phyloP scores from a whole-genome alignment of 92 coral and sea anemone genomes.

The Anthopleura xanthogrammica region DNA sequence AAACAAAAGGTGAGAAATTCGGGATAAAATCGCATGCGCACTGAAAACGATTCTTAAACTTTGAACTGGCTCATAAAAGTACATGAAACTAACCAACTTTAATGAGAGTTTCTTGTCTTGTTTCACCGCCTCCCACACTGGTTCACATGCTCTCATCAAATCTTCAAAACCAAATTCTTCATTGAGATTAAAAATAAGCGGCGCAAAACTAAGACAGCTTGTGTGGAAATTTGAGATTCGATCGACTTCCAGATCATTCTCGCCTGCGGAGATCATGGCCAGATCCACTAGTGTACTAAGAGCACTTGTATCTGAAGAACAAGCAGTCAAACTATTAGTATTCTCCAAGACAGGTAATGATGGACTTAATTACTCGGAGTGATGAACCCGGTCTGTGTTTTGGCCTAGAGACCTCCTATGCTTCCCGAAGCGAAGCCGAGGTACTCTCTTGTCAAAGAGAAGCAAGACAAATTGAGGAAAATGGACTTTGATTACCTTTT shows the following conservation, averaged over 20 bases:
- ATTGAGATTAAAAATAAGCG: constrained; percentile 61
- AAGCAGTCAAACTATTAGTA: background rate
- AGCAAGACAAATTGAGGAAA: no score
- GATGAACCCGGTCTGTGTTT: no score
- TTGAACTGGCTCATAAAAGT: background rate
- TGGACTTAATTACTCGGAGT: no score
- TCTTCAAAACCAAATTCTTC: constrained; percentile 48
- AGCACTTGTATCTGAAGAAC: constrained; percentile 39
- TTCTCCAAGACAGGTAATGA: background rate
- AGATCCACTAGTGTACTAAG: constrained; percentile 41
- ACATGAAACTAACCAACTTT: constrained; percentile 49
- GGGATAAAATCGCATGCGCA: no score
- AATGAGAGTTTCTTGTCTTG: constrained; percentile 40
- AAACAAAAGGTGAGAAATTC: no score
- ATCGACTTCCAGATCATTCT: constrained; percentile 71
- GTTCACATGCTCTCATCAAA: constrained; percentile 55
- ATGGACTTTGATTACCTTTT: constrained; percentile 33
- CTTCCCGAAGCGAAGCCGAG: no score
- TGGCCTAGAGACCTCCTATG: no score
- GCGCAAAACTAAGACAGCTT: constrained; percentile 81
- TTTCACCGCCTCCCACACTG: constrained; percentile 70
- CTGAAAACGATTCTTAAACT: no score
- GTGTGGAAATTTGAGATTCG: constrained; percentile 77
- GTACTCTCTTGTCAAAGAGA: no score
- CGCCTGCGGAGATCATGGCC: constrained; percentile 46